Percentiles rank a stretch among this genome's conserved stretches.
These are phyloP conservation scores for Pseudoips prasinana DNA, from an alignment of 2,888 invertebrate genomes.

Conservation along the genomic window DNA sequence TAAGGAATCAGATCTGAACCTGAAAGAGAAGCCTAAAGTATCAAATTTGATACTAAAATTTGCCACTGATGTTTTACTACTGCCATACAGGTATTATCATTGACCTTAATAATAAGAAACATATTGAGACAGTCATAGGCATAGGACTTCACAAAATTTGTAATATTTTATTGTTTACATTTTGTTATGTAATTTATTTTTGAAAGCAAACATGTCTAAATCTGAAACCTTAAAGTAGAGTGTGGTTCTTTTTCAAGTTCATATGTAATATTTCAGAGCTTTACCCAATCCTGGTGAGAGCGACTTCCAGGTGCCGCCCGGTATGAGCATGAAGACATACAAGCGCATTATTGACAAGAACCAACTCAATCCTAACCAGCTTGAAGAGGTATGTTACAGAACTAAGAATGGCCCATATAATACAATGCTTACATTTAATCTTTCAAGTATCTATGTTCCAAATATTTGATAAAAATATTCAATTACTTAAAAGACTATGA, in stretches of 20 bases:
- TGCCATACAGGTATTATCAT: constrained; percentile 95
- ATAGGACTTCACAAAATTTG: too few species aligned
- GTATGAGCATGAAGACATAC: constrained; percentile 88
- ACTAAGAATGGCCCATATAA: too few species aligned
- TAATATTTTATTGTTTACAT: not conserved
- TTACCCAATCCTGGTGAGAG: constrained; percentile 76
- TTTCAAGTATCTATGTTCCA: too few species aligned
- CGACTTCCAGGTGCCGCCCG: constrained; percentile 85
- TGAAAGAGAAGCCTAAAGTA: constrained; percentile 87
- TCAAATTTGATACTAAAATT: constrained; percentile 87
- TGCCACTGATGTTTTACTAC: constrained; percentile 90
- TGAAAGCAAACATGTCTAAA: too few species aligned
- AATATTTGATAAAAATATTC: too few species aligned
- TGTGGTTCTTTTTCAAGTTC: too few species aligned
- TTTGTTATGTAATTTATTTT: constrained; percentile 10
- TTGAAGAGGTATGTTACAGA: constrained; percentile 88
- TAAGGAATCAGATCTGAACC: constrained; percentile 84
- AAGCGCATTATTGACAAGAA: constrained; percentile 88
- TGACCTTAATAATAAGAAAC: too few species aligned
- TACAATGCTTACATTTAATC: too few species aligned
- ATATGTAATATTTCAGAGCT: too few species aligned
- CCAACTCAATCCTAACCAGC: constrained; percentile 88
- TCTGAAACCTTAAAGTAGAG: too few species aligned
- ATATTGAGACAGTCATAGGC: too few species aligned
- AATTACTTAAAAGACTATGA: too few species aligned